These are phyloP conservation scores for Bhutanitis thaidina DNA, from an alignment of 2,888 invertebrate genomes.

Conservation along the genomic window DNA sequence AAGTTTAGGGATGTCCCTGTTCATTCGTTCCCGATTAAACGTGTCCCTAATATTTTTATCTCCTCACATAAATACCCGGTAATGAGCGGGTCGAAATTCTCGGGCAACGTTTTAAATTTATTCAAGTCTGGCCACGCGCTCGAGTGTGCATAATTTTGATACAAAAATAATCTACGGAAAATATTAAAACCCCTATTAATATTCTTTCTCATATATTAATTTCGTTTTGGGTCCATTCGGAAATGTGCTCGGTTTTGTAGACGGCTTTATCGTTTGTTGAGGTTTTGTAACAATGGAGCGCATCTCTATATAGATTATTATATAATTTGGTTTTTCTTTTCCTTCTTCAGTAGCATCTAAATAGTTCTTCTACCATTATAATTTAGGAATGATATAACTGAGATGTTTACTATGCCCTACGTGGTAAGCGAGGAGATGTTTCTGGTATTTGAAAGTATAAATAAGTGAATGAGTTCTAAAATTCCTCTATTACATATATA, in stretches of 20 bases:
- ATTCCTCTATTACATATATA: too few relatives aligned
- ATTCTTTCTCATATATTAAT: slow-evolving; percentile 29
- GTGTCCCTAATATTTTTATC: slow-evolving; percentile 80
- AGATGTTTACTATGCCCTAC: too few relatives aligned
- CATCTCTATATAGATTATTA: too few relatives aligned
- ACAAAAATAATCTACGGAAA: slow-evolving; percentile 72
- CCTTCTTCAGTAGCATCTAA: too few relatives aligned
- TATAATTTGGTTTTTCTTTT: too few relatives aligned
- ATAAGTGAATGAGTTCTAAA: too few relatives aligned
- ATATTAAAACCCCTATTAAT: slow-evolving; percentile 66
- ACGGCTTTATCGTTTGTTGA: slow-evolving; percentile 18
- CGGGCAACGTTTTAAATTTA: slow-evolving; percentile 69
- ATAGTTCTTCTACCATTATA: too few relatives aligned
- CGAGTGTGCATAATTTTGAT: slow-evolving; percentile 78
- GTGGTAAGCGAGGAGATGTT: too few relatives aligned
- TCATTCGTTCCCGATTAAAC: slow-evolving; percentile 74
- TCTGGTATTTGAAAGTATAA: too few relatives aligned
- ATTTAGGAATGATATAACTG: too few relatives aligned
- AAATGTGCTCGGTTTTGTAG: slow-evolving; percentile 15
- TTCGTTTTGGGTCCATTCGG: slow-evolving; percentile 20
- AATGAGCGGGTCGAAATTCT: slow-evolving; percentile 74
- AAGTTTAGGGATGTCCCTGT: slow-evolving; percentile 41
- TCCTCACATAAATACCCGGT: slow-evolving; percentile 74
- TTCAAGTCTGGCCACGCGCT: slow-evolving; percentile 65
- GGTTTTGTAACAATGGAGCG: slow-evolving; percentile 6